phyloP scores from a whole-genome alignment of 2,888 invertebrate genomes.

The Ophion ellenae region DNA sequence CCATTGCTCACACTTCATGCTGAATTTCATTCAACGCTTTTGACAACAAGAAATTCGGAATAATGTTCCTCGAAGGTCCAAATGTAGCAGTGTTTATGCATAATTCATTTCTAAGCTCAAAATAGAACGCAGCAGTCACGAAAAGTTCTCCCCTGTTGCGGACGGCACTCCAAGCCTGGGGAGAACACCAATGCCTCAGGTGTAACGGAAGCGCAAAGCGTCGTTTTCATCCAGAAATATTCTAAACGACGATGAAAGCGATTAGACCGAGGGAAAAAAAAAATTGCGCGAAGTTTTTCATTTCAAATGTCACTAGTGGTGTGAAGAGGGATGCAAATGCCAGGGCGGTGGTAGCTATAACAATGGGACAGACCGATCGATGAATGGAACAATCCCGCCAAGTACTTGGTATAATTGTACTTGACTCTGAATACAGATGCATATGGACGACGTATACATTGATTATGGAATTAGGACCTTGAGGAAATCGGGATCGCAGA shows the following conservation, averaged over 20 bases:
- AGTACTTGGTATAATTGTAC: constrained; percentile 13
- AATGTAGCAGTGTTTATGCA: not conserved
- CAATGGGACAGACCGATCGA: constrained; percentile 42
- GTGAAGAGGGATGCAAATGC: constrained; percentile 37
- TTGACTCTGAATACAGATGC: constrained; percentile 15
- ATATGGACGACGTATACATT: not conserved
- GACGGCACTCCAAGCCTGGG: not conserved
- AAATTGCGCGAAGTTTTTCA: constrained; percentile 30
- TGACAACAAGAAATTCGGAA: not conserved
- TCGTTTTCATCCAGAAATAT: constrained; percentile 18
- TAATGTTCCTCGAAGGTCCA: not conserved
- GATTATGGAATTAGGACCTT: not conserved
- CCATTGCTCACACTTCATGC: constrained; percentile 7
- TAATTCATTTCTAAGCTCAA: not conserved
- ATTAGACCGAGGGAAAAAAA: constrained; percentile 5
- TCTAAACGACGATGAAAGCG: not conserved
- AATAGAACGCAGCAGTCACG: not conserved
- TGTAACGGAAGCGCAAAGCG: not conserved
- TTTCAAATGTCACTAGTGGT: constrained; percentile 39
- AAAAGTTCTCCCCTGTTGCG: not conserved
- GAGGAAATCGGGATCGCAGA: not conserved
- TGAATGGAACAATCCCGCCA: constrained; percentile 27
- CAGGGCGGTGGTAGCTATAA: constrained; percentile 32
- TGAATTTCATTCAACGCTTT: constrained; percentile 41
- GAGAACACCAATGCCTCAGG: not conserved